Base-by-base conservation (phyloP, 1,140 invertebrate genomes). In the Pseudomyrmex flavicornis region DNA sequence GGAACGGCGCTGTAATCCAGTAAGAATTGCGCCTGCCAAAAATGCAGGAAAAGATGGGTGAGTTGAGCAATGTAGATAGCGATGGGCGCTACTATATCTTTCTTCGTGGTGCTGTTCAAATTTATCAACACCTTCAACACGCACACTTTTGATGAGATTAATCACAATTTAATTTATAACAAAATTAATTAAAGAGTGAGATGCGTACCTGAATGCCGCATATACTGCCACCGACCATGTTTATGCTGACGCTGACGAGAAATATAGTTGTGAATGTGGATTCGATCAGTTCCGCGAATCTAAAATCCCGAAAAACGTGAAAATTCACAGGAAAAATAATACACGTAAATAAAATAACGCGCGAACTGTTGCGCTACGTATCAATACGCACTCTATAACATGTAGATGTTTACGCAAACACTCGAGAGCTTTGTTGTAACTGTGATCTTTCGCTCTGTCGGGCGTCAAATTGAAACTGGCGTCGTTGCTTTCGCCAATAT, bases 171-270 rank as follows among this genome's bases (percentile, higher is more conserved):
- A 35, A 35, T 35, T 35, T 7, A n/a, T n/a, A n/a, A n/a, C n/a
- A 35, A 35, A 35, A 35, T 35, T 35, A 35, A 26, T 26, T 26
- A 26, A 26, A 26, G 26, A 26, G 26, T 26, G 26, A 35, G 0
- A 2, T 7, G 35, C 4, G 5, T 35, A 79, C 76, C 15, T 79
- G 76, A 58, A 79, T 79, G 26, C 76, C 76, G 20, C 63, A 69
- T 79, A 79, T 70, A 58, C 76, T 79, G 20, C 76, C 76, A 13
- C 65, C 76, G n/a, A 79, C 17, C 76, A 79, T 79, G 70, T 79
- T 79, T 70, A 79, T 22, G 48, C 65, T 79, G 13, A 70, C 10
- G 9, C 65, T 70, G 15, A 79, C 44, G 4, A 79, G 54, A 8
- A 70, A 70, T 58, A 79, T 79, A 9, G 58, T 58, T 5, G 65